Percentiles rank a stretch among this genome's conserved stretches.
Evolutionary conservation across 1,140 invertebrate species (phyloP).

Genomic region (Drosophila bocki): DNA sequence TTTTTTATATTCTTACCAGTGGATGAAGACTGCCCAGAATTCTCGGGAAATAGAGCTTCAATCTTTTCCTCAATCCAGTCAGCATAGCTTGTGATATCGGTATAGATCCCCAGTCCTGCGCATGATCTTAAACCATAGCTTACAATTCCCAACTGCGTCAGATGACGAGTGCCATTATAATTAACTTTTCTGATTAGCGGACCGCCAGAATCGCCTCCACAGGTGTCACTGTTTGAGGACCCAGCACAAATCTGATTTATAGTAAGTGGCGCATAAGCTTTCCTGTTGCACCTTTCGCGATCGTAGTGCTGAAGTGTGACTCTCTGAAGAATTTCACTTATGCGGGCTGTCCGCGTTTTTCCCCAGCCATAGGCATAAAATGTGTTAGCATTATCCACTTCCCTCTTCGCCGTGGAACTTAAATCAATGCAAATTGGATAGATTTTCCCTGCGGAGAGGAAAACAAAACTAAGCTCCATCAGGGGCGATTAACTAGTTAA

Average conservation of each 20-base stretch:
- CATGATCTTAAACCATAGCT: neutral
- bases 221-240: neutral
- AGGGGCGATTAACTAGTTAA: neutral
- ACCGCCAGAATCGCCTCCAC: slow-evolving; percentile 1
- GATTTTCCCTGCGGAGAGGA: neutral
- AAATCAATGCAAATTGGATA: slow-evolving; percentile 4
- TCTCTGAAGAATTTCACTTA: neutral
- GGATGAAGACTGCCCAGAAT: no score
- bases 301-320: neutral
- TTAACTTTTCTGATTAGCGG: neutral
- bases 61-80: neutral
- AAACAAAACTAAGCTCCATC: neutral
- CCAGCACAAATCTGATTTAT: slow-evolving; percentile 6
- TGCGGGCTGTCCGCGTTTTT: fast-evolving
- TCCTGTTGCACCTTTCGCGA: fast-evolving
- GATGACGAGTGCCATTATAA: neutral
- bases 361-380: slow-evolving; percentile 13
- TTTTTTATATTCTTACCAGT: no score
- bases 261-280: no score
- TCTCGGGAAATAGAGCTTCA: no score
- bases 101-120: neutral
- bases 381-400: neutral
- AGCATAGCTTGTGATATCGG: neutral
- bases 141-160: neutral
- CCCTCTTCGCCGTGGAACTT: fast-evolving